Evolutionary conservation across 2,888 invertebrate genomes (phyloP).

Genomic region (Labia minor): DNA sequence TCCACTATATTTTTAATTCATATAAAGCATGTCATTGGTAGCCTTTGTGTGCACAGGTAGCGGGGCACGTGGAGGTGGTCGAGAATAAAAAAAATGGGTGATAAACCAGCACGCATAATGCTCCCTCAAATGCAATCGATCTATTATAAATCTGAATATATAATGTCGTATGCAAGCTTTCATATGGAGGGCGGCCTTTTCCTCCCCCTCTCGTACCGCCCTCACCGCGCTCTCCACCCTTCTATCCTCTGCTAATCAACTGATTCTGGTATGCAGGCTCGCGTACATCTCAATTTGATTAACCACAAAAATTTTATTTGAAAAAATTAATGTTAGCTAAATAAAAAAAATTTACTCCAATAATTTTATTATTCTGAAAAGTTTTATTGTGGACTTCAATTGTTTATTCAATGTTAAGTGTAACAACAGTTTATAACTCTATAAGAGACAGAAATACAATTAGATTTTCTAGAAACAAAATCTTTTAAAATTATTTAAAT

Average conservation of each 20-base stretch:
- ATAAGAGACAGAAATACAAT: no score
- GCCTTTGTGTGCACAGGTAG: neutral
- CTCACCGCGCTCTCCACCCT: neutral
- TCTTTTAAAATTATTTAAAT: no score
- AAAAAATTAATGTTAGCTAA: neutral
- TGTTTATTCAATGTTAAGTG: no score
- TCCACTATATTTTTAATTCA: neutral
- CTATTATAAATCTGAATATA: slow-evolving; percentile 13
- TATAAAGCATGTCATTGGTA: neutral
- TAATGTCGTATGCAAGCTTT: slow-evolving; percentile 4
- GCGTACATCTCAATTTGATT: slow-evolving; percentile 13
- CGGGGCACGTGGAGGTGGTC: neutral
- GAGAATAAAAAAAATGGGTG: neutral
- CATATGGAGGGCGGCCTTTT: neutral
- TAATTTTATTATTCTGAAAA: neutral
- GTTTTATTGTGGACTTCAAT: no score
- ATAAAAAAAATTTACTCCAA: neutral
- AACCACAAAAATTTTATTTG: slow-evolving; percentile 7
- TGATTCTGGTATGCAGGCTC: slow-evolving; percentile 1
- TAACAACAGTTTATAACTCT: no score
- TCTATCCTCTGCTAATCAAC: neutral
- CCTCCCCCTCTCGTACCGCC: neutral
- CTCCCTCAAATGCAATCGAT: slow-evolving; percentile 7
- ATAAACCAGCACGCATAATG: neutral
- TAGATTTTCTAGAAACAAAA: no score